Conservation (phyloP, 2,113 vertebrate genomes). For the Amia ocellicauda region DNA sequence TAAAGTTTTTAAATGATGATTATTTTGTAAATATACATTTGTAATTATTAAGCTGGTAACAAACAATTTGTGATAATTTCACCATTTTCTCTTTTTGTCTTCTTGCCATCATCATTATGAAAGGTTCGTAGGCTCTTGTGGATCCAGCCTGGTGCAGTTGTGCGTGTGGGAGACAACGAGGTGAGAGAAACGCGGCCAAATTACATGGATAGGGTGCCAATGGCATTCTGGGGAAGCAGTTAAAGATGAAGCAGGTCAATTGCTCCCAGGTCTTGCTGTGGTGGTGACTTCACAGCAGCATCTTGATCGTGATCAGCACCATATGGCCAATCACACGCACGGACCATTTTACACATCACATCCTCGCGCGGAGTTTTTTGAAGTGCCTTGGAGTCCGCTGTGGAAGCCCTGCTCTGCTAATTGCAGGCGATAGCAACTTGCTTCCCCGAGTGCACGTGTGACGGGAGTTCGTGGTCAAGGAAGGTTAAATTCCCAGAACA, state of each 20-base stretch:
- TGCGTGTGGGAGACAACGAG: neutral
- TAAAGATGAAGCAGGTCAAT: neutral
- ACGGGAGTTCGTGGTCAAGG: neutral
- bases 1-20: too few species aligned
- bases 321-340: constrained; percentile 1
- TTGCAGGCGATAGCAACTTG: neutral
- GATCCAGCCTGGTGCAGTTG: neutral
- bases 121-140: too few species aligned
- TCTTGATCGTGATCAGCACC: neutral
- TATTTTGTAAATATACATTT: too few species aligned
- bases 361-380: neutral
- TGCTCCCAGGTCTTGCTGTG: neutral
- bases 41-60: too few species aligned
- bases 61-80: too few species aligned
- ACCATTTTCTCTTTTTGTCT: too few species aligned
- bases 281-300: neutral
- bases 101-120: too few species aligned
- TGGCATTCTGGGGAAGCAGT: neutral
- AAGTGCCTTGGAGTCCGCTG: neutral
- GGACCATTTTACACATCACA: neutral
- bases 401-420: neutral
- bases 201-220: neutral
- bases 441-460: neutral
- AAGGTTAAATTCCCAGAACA: neutral
- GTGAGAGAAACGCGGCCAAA: neutral